These are phyloP conservation scores for Gnathonemus echidnorhynchus DNA, from an alignment of 2,113 vertebrate genomes.

Conservation along the genomic window DNA sequence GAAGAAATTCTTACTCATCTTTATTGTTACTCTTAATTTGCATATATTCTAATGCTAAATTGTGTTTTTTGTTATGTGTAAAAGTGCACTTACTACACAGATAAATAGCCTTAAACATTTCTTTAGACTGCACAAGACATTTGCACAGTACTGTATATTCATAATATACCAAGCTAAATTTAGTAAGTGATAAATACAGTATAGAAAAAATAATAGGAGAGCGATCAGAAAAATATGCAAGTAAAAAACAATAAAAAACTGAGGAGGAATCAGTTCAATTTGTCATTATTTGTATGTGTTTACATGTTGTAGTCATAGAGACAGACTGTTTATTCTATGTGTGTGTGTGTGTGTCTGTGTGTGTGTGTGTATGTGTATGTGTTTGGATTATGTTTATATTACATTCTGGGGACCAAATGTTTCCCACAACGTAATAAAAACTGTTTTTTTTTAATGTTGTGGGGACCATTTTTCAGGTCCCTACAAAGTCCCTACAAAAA, in stretches of 20 bases:
- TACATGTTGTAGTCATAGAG: not conserved
- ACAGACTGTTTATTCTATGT: not conserved
- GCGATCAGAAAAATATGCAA: not conserved
- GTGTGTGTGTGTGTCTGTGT: conserved; percentile 38
- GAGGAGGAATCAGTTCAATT: not conserved
- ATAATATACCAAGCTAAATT: not conserved
- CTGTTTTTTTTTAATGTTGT: too few relatives aligned
- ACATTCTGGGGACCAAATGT: too few relatives aligned
- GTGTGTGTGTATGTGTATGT: too few relatives aligned
- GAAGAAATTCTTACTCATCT: not conserved
- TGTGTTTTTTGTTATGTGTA: not conserved
- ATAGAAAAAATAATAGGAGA: not conserved
- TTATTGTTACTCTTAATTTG: not conserved
- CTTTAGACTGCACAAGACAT: not conserved
- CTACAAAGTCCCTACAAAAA: too few relatives aligned
- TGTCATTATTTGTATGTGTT: not conserved
- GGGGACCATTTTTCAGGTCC: too few relatives aligned
- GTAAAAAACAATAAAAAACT: not conserved
- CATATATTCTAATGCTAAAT: not conserved
- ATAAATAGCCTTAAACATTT: not conserved
- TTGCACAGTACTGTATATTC: not conserved
- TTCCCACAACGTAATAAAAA: too few relatives aligned
- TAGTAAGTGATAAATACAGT: not conserved
- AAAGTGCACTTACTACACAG: not conserved
- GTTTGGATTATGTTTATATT: too few relatives aligned